Conservation (phyloP, 2,113 vertebrate species). For the Sebastes fasciatus region DNA sequence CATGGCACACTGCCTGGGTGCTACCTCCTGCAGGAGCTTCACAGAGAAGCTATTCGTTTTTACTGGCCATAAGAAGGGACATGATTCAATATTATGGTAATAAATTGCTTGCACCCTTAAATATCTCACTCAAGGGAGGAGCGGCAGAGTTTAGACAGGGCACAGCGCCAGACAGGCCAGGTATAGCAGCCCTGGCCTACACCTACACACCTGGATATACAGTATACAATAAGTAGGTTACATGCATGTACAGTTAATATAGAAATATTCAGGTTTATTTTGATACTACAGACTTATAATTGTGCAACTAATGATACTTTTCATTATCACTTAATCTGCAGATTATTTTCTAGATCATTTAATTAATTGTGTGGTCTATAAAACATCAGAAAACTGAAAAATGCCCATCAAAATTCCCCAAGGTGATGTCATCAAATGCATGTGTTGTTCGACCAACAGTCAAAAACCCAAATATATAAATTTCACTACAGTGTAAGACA, state of each 20-base stretch:
- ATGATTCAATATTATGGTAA: constrained; percentile 74
- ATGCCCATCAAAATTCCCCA: no score
- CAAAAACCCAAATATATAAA: neutral
- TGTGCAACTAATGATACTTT: neutral
- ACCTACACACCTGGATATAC: neutral
- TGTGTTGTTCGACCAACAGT: neutral
- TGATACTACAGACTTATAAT: no score
- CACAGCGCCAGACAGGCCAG: constrained; percentile 26
- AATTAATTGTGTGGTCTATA: neutral
- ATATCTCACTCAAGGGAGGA: constrained; percentile 53
- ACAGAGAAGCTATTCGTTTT: constrained; percentile 56
- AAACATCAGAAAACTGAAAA: constrained; percentile 1
- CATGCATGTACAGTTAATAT: no score
- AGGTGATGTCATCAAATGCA: neutral
- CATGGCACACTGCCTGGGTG: neutral
- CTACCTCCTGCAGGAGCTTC: constrained; percentile 42
- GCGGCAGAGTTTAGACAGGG: constrained; percentile 13
- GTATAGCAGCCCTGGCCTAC: constrained; percentile 1
- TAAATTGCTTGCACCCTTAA: constrained; percentile 59
- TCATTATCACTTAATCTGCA: neutral
- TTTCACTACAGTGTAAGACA: neutral
- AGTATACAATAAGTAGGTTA: no score
- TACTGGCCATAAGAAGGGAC: constrained; percentile 54
- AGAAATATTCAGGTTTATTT: no score
- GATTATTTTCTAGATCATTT: no score